Percentiles rank a stretch among this genome's conserved stretches.
Conservation (phyloP, 2,888 invertebrate genomes). For the Oxyteleia sp. region DNA sequence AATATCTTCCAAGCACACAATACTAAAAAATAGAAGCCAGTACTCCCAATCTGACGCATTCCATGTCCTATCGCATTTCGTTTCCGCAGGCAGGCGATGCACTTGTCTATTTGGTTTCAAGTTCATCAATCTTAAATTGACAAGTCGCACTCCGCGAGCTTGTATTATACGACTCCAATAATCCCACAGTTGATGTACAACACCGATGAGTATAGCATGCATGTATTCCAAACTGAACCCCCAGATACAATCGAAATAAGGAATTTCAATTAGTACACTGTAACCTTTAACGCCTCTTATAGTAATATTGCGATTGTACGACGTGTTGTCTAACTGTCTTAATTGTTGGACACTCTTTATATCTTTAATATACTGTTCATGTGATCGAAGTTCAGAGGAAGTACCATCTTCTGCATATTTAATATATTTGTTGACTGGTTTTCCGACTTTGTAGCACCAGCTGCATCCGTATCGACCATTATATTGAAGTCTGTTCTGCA, state of each 20-base stretch:
- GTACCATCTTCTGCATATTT: not conserved
- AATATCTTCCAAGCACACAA: conserved; percentile 47
- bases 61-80: conserved; percentile 14
- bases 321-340: no score
- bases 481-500: conserved; percentile 27
- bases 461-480: conserved; percentile 14
- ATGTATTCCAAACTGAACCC: conserved; percentile 53
- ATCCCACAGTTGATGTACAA: conserved; percentile 35
- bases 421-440: conserved; percentile 7
- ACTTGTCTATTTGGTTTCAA: conserved; percentile 21
- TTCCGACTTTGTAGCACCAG: conserved; percentile 19
- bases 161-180: conserved; percentile 28
- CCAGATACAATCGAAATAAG: conserved; percentile 60
- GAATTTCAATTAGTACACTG: conserved; percentile 15
- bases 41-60: conserved; percentile 63
- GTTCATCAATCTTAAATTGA: not conserved
- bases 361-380: conserved; percentile 11
- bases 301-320: no score
- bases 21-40: conserved; percentile 53
- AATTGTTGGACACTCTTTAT: no score
- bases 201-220: conserved; percentile 49
- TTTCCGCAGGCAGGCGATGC: conserved; percentile 31
- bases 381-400: not conserved
- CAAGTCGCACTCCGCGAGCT: not conserved
- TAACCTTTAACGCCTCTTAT: conserved; percentile 20